These are phyloP conservation scores for Mesorhabditis belari DNA, from an alignment of 2,888 invertebrate genomes.

Conservation along the genomic window DNA sequence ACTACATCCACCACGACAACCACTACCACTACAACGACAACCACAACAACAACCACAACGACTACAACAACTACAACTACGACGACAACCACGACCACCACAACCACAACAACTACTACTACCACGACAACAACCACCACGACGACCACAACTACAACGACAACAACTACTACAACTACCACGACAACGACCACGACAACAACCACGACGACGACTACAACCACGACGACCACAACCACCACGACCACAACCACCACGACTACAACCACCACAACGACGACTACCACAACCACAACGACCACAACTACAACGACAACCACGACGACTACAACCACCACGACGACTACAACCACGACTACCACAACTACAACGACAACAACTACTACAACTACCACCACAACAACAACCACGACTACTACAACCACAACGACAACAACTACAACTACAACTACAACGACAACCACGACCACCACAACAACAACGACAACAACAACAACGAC, in stretches of 20 bases:
- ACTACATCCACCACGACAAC: not conserved
- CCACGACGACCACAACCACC: slow-evolving; percentile 1
- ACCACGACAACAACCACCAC: slow-evolving; percentile 8
- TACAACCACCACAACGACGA: slow-evolving; percentile 1
- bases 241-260: slow-evolving; percentile 5
- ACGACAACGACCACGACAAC: slow-evolving; percentile 5
- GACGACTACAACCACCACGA: slow-evolving; percentile 2
- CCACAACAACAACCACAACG: not conserved
- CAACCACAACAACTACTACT: slow-evolving; percentile 1
- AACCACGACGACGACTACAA: slow-evolving; percentile 5
- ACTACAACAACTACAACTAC: not conserved
- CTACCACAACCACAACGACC: slow-evolving; percentile 7
- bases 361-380: slow-evolving; percentile 6
- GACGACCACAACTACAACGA: slow-evolving; percentile 3
- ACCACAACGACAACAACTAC: not conserved
- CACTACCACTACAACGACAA: slow-evolving; percentile 1
- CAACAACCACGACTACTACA: not conserved
- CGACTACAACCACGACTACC: slow-evolving; percentile 3
- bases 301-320: slow-evolving; percentile 3
- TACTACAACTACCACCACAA: slow-evolving; percentile 4
- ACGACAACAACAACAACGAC: not conserved
- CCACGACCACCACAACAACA: not conserved
- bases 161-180: slow-evolving; percentile 11
- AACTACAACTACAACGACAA: not conserved
- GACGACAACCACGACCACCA: slow-evolving; percentile 1